Percentiles rank a stretch among this genome's conserved stretches.
Evolutionary conservation across 2,113 vertebrate species (phyloP).

Genomic region (Zapus hudsonius): DNA sequence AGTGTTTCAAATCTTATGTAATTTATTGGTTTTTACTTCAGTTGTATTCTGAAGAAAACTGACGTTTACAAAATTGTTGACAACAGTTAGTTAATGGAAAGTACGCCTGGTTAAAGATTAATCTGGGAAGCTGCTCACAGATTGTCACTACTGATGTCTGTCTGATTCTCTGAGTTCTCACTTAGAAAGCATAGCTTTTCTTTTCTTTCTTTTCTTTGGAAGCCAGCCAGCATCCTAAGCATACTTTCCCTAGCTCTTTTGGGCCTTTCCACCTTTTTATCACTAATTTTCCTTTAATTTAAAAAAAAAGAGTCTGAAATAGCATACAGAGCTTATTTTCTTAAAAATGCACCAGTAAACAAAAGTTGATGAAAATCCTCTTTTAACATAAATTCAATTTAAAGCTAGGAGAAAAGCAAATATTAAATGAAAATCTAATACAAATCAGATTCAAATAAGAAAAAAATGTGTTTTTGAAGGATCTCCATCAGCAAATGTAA

Average conservation of each 20-base stretch:
- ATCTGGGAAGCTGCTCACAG: not conserved
- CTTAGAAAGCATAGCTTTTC: too few relatives aligned
- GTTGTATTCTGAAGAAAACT: not conserved
- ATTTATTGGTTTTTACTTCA: conserved; percentile 21
- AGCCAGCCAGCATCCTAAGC: too few relatives aligned
- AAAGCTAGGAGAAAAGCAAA: conserved; percentile 36
- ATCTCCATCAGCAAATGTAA: not conserved
- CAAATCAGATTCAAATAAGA: conserved; percentile 14
- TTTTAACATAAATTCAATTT: conserved; percentile 25
- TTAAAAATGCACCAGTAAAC: not conserved
- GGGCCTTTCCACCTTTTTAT: too few relatives aligned
- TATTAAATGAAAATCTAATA: conserved; percentile 1
- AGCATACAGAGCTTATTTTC: not conserved
- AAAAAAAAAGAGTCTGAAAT: not conserved
- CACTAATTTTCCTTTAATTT: too few relatives aligned
- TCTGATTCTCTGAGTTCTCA: too few relatives aligned
- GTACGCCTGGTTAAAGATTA: not conserved
- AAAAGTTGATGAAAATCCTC: conserved; percentile 4
- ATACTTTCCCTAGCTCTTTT: too few relatives aligned
- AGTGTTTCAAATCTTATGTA: conserved; percentile 17
- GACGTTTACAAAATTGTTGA: not conserved
- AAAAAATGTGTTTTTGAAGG: not conserved
- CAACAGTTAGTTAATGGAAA: conserved; percentile 25
- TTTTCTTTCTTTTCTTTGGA: too few relatives aligned
- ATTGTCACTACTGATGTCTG: too few relatives aligned